Evolutionary conservation across 2,888 invertebrate species (phyloP), one percentile per base, ranked within the genome.

Genomic region (Thera obeliscata): DNA sequence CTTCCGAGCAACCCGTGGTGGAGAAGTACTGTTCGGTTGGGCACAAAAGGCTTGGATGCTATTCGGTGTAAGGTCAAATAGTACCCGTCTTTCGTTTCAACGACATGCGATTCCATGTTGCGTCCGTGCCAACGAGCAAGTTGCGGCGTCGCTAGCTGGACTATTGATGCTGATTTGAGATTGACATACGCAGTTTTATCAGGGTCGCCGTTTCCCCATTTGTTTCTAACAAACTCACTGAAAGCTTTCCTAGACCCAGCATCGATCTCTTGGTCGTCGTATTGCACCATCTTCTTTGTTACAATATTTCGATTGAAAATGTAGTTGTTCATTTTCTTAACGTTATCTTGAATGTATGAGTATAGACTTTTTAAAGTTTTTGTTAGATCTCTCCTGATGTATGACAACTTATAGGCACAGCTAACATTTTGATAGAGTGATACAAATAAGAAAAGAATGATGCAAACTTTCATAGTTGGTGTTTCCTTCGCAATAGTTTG

Each of bases 1-100:
- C 90, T 90, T 6, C 90, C 90, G 0, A 90, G 80, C 58, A 91
- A 70, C 8, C 91, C 90, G 58, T 91, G 91, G 65, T 90, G 88
- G 54, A 90, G 81, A 57, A 90, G 76, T 36, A 88, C 79, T 3
- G 87, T 84, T 61, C 77, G 75, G 54, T 80, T 81, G 0, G 49
- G 38, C n/a, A 61, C 2, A 3, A 12, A 36, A 55, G 71, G 61
- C 2, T 49, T 12, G 0, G 54, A 59, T 2, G 73, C 73, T 66
- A 78, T 66, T 9, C 89, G 81, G 76, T 91, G 89, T 35, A 87
- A 56, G 6, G 87, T 90, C 11, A 91, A 75, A 38, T 87, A 72
- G 64, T 88, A 91, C 1, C 89, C 89, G 57, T 91, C 91, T 58
- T 73, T 79, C 3, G 90, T 87, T 46, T 80, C 74, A 22, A 90